These are phyloP conservation scores for Agriopis aurantiaria DNA, from an alignment of 2,888 invertebrate species.

Conservation along the genomic window DNA sequence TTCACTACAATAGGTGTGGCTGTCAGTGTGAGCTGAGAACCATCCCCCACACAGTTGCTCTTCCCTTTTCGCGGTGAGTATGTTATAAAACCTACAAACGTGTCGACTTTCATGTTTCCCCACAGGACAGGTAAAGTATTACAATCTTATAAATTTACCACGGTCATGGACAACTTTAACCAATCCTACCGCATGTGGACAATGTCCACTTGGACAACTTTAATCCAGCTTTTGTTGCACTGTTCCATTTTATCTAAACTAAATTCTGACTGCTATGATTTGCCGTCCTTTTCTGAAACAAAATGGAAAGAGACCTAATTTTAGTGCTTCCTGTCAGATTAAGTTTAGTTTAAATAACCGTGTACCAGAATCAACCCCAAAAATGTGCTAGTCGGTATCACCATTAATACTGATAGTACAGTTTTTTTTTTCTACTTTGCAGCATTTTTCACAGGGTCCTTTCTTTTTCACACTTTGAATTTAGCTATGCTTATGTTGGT, in stretches of 20 bases:
- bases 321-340: neutral
- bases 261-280: neutral
- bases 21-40: constrained; percentile 57
- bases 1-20: constrained; percentile 78
- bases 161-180: too few relatives aligned
- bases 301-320: neutral
- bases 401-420: too few relatives aligned
- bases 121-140: constrained; percentile 50
- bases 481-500: constrained; percentile 2
- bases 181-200: too few relatives aligned
- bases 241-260: too few relatives aligned
- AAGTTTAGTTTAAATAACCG: neutral
- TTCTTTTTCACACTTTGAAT: constrained; percentile 4
- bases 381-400: neutral
- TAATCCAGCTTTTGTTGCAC: too few relatives aligned
- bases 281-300: neutral
- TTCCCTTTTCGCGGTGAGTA: constrained; percentile 68
- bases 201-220: too few relatives aligned
- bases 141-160: neutral
- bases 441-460: constrained; percentile 22
- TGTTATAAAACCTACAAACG: constrained; percentile 37
- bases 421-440: constrained; percentile 21
- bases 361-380: neutral
- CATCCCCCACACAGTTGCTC: constrained; percentile 55
- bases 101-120: constrained; percentile 29